A percentile compares a stretch with the other conserved stretches of the same genome.
These are phyloP conservation scores for Blera fallax DNA, from an alignment of 2,888 invertebrate genomes.

Conservation along the genomic window DNA sequence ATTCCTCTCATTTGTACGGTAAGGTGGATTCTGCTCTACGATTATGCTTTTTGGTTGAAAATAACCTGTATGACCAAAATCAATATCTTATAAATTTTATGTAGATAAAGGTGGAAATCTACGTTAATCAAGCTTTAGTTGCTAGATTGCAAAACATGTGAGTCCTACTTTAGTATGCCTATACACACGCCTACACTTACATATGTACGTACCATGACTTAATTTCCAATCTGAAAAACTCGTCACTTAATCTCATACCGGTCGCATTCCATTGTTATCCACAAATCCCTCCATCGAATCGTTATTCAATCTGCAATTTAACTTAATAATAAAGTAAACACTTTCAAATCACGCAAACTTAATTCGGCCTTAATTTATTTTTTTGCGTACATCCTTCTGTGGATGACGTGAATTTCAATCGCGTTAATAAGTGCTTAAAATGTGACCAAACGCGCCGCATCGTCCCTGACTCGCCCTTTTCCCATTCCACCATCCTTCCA, in stretches of 20 bases:
- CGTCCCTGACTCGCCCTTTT: neutral
- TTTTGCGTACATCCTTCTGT: neutral
- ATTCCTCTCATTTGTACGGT: too few species aligned
- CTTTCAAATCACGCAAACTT: constrained; percentile 55
- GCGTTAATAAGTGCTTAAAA: constrained; percentile 45
- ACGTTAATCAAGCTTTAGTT: too few species aligned
- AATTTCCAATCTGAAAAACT: neutral
- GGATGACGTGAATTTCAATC: constrained; percentile 44
- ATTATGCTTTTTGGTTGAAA: too few species aligned
- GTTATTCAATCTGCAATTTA: constrained; percentile 44
- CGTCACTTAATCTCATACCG: neutral
- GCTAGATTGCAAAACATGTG: too few species aligned
- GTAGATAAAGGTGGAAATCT: too few species aligned
- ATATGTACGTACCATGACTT: too few species aligned
- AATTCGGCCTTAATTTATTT: constrained; percentile 47
- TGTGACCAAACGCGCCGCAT: constrained; percentile 30
- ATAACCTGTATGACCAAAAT: too few species aligned
- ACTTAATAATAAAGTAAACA: constrained; percentile 54
- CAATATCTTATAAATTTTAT: too few species aligned
- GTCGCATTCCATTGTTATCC: neutral
- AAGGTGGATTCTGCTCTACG: too few species aligned
- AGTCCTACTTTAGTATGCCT: too few species aligned
- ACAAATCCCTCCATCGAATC: constrained; percentile 2
- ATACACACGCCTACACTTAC: too few species aligned
- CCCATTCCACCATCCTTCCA: neutral